A percentile compares a stretch with the other conserved stretches of the same genome.
These are phyloP conservation scores for Drosophila yooni DNA, from an alignment of 2,888 invertebrate species.

Conservation along the genomic window DNA sequence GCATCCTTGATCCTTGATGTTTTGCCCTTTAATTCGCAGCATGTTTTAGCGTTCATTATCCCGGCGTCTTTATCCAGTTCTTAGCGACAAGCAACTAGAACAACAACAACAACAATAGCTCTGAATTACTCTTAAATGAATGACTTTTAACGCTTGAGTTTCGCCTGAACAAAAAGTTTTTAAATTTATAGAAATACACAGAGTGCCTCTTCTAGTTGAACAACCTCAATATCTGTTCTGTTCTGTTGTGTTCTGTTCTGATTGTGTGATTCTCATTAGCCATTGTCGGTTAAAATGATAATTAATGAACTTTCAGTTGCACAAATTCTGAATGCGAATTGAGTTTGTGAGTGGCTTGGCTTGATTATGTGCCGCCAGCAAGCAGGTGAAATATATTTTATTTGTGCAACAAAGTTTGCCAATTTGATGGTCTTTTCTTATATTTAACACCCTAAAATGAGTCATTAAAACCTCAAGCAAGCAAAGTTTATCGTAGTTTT, in stretches of 20 bases:
- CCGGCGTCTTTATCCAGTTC: conserved; percentile 38
- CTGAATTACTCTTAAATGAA: conserved; percentile 9
- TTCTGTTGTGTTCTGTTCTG: conserved; percentile 13
- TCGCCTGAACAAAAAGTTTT: neutral
- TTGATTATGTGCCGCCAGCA: neutral
- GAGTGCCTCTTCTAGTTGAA: neutral
- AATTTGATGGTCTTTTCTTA: neutral
- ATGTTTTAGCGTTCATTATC: conserved; percentile 60
- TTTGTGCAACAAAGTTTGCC: neutral
- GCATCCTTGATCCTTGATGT: conserved; percentile 12
- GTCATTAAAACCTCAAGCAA: too few species aligned
- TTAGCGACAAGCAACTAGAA: conserved; percentile 3
- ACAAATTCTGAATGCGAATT: neutral
- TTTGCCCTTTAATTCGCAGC: conserved; percentile 35
- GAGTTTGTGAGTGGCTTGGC: neutral
- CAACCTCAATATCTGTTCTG: conserved; percentile 8
- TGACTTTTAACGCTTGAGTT: conserved; percentile 3
- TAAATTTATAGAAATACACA: neutral
- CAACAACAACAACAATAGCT: neutral
- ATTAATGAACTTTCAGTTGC: neutral
- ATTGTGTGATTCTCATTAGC: neutral
- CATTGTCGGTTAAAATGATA: neutral
- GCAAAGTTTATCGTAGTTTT: too few species aligned
- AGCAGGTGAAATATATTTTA: neutral
- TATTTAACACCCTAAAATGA: neutral